phyloP scores from a whole-genome alignment of 1,140 invertebrate species.

The Aphis craccivora region DNA sequence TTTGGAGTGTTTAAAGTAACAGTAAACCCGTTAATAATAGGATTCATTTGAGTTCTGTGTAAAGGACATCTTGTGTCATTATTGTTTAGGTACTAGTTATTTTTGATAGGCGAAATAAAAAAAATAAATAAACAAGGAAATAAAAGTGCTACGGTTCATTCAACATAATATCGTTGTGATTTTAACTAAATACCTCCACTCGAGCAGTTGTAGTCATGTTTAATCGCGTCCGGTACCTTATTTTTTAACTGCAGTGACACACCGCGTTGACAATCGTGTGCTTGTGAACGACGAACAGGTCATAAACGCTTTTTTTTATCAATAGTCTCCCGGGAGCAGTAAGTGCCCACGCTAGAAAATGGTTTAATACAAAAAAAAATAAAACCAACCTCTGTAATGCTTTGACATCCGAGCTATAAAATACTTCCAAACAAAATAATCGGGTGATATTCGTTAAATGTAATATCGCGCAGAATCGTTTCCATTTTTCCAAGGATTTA shows the following conservation, averaged over 20 bases:
- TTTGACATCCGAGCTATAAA: slow-evolving; percentile 26
- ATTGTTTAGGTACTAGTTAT: not conserved
- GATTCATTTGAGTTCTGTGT: not conserved
- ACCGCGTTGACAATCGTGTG: not conserved
- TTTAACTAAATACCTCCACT: not conserved
- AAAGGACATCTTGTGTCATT: not conserved
- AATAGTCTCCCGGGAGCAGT: not conserved
- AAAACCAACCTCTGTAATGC: not conserved
- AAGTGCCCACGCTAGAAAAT: not conserved
- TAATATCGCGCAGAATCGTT: not conserved
- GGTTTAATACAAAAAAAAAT: slow-evolving; percentile 7
- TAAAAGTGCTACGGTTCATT: not conserved
- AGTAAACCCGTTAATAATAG: not conserved
- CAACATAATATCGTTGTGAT: not conserved
- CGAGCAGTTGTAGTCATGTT: not conserved
- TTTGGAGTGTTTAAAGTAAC: not conserved
- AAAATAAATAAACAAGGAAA: slow-evolving; percentile 13
- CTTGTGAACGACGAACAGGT: not conserved
- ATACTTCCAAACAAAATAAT: slow-evolving; percentile 22
- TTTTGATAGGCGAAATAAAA: not conserved
- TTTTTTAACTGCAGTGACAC: not conserved
- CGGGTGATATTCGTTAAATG: not conserved
- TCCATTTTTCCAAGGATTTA: not conserved
- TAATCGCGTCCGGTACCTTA: not conserved
- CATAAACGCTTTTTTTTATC: slow-evolving; percentile 38